phyloP scores from a whole-genome alignment of 64 coral and sea anemone species.

The Trachythela sp. region DNA sequence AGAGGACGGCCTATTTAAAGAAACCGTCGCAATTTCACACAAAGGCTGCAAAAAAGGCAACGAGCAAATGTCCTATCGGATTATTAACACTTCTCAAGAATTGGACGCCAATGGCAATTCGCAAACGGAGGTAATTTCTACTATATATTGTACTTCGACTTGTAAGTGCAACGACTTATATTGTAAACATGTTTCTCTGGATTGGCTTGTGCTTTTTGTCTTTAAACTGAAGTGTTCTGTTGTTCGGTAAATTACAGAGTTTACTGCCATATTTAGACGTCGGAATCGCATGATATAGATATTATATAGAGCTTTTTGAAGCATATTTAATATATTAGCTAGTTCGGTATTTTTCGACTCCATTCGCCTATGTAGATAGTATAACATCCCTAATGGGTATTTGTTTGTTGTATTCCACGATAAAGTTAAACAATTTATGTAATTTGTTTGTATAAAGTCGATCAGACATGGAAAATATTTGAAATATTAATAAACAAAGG shows the following conservation, averaged over 20 bases:
- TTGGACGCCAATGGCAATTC: background rate
- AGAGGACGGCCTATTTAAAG: constrained; percentile 78
- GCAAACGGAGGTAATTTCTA: background rate
- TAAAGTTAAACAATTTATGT: background rate
- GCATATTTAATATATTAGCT: too few species aligned
- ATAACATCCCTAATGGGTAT: background rate
- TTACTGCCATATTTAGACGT: too few species aligned
- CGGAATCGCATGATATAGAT: too few species aligned
- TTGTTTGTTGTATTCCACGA: background rate
- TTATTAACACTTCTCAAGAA: background rate
- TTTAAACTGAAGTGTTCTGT: too few species aligned
- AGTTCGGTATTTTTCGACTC: too few species aligned
- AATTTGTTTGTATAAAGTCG: background rate
- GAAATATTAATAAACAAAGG: background rate
- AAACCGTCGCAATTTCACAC: constrained; percentile 71
- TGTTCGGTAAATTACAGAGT: too few species aligned
- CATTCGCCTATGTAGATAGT: too few species aligned
- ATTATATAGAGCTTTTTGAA: too few species aligned
- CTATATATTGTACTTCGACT: too few species aligned
- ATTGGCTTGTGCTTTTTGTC: too few species aligned
- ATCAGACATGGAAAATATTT: background rate
- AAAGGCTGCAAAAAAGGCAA: constrained; percentile 90
- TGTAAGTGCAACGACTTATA: too few species aligned
- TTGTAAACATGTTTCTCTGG: too few species aligned
- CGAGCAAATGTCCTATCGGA: constrained; percentile 78